Evolutionary conservation across 2,797 vertebrate genomes (phyloP), one percentile per base, ranked within the genome.

Genomic region (Phrynocephalus guinanensis): DNA sequence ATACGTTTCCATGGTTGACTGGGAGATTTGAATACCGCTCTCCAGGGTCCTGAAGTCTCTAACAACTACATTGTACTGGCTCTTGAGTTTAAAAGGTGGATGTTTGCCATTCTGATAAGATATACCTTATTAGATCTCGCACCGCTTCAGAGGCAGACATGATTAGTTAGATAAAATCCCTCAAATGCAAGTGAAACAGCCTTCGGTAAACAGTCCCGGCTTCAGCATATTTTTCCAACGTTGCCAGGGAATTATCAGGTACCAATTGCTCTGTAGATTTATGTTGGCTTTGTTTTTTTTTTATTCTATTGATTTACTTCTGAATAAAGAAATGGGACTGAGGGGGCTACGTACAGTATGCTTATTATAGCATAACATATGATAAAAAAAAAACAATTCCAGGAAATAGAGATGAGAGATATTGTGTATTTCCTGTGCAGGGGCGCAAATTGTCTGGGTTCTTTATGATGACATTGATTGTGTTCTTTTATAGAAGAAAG

Each of bases 221-320:
- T 80, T 18, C 30, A 6, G 10, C 18, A 33, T 48, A 6, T 48
- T 26, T 79, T 67, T 13, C 33, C n/a, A 20, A n/a, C 24, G 20
- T 20, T 73, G n/a, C 68, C 81, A 68, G 13, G 48, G 66, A 86
- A 78, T 79, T 50, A 68, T 52, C 50, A n/a, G 78, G 50, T 77
- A 82, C 71, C n/a, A n/a, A 50, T 18, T 73, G 3, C 79, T 87
- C 26, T 63, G 22, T 72, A 44, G 44, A 89, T 85, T 77, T 82
- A 73, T 68, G 24, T 60, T 82, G 75, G 11, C 28, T 8, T 38
- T 38, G 85, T 86, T 89, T 84, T 44, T 44, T 87, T 86, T 89
- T 84, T 63, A 84, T 90, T 80, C 44, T 63, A 66, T 68, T 66
- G 83, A 71, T 87, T 90, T 87, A 56, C 81, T 89, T 86, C 85